phyloP scores from a whole-genome alignment of 2,888 invertebrate genomes.

The Hofmannophila pseudospretella region DNA sequence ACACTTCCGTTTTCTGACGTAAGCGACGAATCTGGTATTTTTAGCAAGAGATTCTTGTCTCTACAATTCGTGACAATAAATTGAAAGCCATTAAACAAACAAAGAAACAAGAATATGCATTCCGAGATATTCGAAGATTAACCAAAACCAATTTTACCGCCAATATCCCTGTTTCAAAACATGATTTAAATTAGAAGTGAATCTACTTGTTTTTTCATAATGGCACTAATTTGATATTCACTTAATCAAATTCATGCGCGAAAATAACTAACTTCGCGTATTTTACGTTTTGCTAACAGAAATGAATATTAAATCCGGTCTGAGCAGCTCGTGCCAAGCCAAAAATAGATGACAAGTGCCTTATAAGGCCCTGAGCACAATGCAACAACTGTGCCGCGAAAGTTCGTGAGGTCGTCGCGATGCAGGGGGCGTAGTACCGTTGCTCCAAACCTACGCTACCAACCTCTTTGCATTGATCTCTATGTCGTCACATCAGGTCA shows the following conservation, averaged over 20 bases:
- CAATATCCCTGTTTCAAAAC: too few relatives aligned
- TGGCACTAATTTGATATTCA: too few relatives aligned
- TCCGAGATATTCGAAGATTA: too few relatives aligned
- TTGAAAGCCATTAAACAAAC: too few relatives aligned
- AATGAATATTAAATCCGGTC: not conserved
- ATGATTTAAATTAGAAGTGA: too few relatives aligned
- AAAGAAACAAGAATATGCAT: too few relatives aligned
- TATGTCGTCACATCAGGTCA: too few relatives aligned
- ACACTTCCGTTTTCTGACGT: slow-evolving; percentile 6
- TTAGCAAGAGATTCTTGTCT: slow-evolving; percentile 1
- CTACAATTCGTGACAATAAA: not conserved
- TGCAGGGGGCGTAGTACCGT: slow-evolving; percentile 19
- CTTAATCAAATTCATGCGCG: too few relatives aligned
- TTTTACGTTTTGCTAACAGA: too few relatives aligned
- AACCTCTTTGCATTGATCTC: slow-evolving; percentile 3
- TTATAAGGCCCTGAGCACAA: slow-evolving; percentile 13
- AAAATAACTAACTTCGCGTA: too few relatives aligned
- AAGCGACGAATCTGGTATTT: not conserved
- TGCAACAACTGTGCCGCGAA: slow-evolving; percentile 4
- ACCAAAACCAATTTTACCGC: too few relatives aligned
- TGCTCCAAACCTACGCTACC: slow-evolving; percentile 17
- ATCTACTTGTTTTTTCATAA: too few relatives aligned
- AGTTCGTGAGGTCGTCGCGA: slow-evolving; percentile 5
- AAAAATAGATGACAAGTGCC: slow-evolving; percentile 4
- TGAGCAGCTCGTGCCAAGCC: not conserved